Conservation (phyloP, 1,140 invertebrate species). For the Lepidurus couesii region DNA sequence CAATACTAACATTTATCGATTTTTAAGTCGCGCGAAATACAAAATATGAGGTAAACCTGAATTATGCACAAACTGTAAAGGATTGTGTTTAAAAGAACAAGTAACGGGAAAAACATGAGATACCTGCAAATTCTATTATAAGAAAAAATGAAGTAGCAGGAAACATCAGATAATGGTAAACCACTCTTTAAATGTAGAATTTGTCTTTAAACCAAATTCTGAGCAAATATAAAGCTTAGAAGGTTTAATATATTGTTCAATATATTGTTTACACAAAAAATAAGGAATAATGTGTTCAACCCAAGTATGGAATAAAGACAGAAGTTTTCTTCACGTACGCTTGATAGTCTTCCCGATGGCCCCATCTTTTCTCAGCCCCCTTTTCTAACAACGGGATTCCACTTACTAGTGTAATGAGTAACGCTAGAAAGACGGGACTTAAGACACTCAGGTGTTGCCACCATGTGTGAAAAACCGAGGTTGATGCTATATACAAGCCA, state of each 20-base stretch:
- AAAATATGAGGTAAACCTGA: not conserved
- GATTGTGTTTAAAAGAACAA: no score
- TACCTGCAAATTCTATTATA: no score
- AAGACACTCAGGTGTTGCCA: constrained; percentile 39
- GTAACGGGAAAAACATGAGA: no score
- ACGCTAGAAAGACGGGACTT: constrained; percentile 43
- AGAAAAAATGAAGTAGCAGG: no score
- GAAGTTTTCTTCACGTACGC: constrained; percentile 42
- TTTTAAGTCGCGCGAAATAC: not conserved
- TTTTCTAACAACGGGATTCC: constrained; percentile 44
- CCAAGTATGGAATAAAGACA: constrained; percentile 42
- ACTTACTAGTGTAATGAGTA: constrained; percentile 42
- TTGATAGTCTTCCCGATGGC: constrained; percentile 41
- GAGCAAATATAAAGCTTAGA: no score
- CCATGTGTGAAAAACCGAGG: constrained; percentile 28
- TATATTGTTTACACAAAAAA: not conserved
- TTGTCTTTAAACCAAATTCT: no score
- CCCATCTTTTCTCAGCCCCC: constrained; percentile 42
- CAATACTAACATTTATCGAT: not conserved
- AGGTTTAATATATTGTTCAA: no score
- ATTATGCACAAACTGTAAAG: no score
- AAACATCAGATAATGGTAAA: no score
- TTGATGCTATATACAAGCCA: constrained; percentile 82
- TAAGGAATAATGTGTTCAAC: constrained; percentile 35
- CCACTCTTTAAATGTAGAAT: no score